Percentiles rank a stretch among this genome's conserved stretches.
phyloP scores from a whole-genome alignment of 2,797 vertebrate species.

The Pampus argenteus region DNA sequence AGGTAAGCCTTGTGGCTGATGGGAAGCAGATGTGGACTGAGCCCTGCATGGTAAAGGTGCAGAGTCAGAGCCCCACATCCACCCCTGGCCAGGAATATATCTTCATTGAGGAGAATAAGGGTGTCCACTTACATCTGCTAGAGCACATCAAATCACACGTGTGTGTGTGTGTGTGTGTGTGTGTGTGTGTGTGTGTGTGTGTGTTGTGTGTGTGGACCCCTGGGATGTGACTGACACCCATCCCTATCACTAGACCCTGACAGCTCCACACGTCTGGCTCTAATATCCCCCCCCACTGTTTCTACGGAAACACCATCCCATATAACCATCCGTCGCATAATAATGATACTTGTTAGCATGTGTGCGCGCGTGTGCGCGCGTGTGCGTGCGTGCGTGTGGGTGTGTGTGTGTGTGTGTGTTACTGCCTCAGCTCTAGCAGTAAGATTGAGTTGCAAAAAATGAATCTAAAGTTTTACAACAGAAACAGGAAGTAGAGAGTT shows the following conservation, averaged over 20 bases:
- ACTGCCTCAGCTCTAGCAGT: conserved; percentile 27
- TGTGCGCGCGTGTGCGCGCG: conserved; percentile 11
- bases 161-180: conserved; percentile 38
- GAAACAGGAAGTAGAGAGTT: conserved; percentile 57
- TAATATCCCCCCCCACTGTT: conserved; percentile 82
- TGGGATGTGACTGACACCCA: conserved; percentile 83
- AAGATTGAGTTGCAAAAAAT: conserved; percentile 53
- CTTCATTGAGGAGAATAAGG: conserved; percentile 83
- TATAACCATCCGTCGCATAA: conserved; percentile 68
- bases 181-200: conserved; percentile 31
- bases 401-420: conserved; percentile 2
- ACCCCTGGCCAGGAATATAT: conserved; percentile 83
- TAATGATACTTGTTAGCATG: conserved; percentile 72
- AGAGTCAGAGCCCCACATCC: conserved; percentile 78
- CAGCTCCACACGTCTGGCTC: conserved; percentile 85
- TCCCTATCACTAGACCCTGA: conserved; percentile 80
- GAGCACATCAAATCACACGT: conserved; percentile 83
- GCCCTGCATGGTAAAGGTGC: conserved; percentile 84
- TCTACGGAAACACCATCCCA: conserved; percentile 81
- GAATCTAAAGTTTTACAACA: conserved; percentile 32
- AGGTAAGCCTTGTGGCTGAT: conserved; percentile 86
- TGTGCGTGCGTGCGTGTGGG: conserved; percentile 3
- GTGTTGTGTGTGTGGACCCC: conserved; percentile 63
- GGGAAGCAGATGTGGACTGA: conserved; percentile 88
- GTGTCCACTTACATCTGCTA: conserved; percentile 81